phyloP scores from a whole-genome alignment of 2,888 invertebrate species.

The Oscheius onirici region DNA sequence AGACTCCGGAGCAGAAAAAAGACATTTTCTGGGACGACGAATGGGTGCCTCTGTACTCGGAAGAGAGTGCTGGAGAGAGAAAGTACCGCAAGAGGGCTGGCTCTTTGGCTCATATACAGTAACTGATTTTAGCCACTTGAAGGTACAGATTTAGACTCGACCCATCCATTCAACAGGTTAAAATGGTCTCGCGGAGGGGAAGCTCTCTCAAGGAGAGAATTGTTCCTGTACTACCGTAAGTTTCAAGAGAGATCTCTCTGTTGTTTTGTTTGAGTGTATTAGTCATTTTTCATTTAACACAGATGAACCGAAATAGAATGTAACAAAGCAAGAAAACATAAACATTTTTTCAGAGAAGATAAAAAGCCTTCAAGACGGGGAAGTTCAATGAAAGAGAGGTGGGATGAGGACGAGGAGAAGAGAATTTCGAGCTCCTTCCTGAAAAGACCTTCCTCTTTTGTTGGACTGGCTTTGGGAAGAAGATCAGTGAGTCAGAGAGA shows the following conservation, averaged over 20 bases:
- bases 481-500: background rate
- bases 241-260: too few relatives aligned
- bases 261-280: too few relatives aligned
- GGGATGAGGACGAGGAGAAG: conserved; percentile 1
- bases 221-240: background rate
- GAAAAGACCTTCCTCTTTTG: conserved; percentile 8
- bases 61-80: conserved; percentile 51
- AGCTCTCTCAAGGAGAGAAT: conserved; percentile 18
- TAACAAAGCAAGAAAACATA: background rate
- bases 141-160: conserved; percentile 3
- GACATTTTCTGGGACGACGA: conserved; percentile 61
- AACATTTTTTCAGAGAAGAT: background rate
- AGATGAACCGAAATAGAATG: too few relatives aligned
- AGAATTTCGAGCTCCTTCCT: background rate
- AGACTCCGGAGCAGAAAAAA: conserved; percentile 51
- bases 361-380: background rate
- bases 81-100: conserved; percentile 47
- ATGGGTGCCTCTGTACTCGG: conserved; percentile 58
- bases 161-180: conserved; percentile 9
- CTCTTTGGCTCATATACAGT: conserved; percentile 12
- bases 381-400: conserved; percentile 8
- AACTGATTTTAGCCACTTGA: background rate
- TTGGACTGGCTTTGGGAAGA: conserved; percentile 6
- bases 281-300: too few relatives aligned
- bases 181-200: conserved; percentile 18